Conservation (phyloP, 2,113 vertebrate genomes). For the Poeciliopsis prolifica region DNA sequence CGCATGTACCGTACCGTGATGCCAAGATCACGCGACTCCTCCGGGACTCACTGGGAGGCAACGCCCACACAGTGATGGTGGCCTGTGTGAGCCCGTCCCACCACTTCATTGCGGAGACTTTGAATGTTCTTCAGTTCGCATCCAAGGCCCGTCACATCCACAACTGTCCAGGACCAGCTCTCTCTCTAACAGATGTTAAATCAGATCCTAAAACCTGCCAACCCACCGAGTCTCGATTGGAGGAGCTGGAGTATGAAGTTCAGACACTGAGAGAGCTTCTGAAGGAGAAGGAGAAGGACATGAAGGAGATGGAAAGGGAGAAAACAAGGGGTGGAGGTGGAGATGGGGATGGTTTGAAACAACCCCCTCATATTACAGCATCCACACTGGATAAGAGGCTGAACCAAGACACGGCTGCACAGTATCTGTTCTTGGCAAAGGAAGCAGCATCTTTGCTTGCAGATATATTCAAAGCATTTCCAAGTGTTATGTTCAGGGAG, state of each 20-base stretch:
- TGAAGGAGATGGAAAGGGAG: constrained; percentile 82
- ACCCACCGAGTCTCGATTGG: constrained; percentile 77
- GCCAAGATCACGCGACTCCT: constrained; percentile 93
- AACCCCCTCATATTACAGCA: constrained; percentile 16
- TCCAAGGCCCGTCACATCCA: constrained; percentile 86
- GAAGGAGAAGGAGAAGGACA: constrained; percentile 82
- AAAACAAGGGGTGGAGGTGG: constrained; percentile 17
- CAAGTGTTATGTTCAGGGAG: constrained; percentile 73
- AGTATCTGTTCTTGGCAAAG: constrained; percentile 81
- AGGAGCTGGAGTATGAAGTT: constrained; percentile 87
- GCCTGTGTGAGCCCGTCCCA: constrained; percentile 90
- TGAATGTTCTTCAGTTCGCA: constrained; percentile 89
- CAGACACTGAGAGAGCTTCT: constrained; percentile 84
- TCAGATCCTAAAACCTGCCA: constrained; percentile 67
- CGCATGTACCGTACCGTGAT: constrained; percentile 88
- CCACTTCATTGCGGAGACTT: constrained; percentile 85
- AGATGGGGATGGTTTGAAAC: constrained; percentile 6
- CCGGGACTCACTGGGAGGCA: constrained; percentile 90
- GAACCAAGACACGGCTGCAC: constrained; percentile 71
- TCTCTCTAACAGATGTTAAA: constrained; percentile 20
- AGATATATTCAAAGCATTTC: constrained; percentile 71
- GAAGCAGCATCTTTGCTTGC: constrained; percentile 82
- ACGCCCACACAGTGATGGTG: constrained; percentile 91
- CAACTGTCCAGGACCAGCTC: constrained; percentile 80
- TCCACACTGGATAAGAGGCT: constrained; percentile 44